Evolutionary conservation across 2,113 vertebrate species (phyloP), one percentile per base, ranked within the genome.

Genomic region (Lycocorax pyrrhopterus): DNA sequence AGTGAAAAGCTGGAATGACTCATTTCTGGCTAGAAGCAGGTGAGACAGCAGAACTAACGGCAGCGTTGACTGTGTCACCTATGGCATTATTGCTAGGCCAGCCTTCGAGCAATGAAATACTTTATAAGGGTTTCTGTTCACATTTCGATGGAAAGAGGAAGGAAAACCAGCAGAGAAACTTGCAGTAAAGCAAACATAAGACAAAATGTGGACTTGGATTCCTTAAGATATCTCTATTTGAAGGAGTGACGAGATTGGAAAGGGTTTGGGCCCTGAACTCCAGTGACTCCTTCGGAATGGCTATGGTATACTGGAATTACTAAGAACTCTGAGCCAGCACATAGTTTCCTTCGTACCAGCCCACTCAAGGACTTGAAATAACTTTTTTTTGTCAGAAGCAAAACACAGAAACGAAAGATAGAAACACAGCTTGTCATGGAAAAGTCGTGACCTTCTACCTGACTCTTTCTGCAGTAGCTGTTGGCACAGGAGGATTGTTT

Each of bases 281-380:
- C 81, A 79, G 64, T 66, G 69, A 82, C 77, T 87, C 35, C 64
- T 81, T 63, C 69, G 73, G 89, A 96, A 97, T 95, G 89, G 89
- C 66, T 79, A 27, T 29, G 84, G 94, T 82, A 82, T 49, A 59
- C 84, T 73, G 91, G 93, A 96, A 95, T 87, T 68, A 44, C 69
- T 60, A 59, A 87, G 77, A 87, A 37, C 89, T 94, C 66, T 33
- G 58, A 95, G 91, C 87, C 94, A 96, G 84, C 77, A 89, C 95
- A 96, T 95, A 96, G 73, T 93, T 96, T 95, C 77, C 94, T 85
- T 94, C 93, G 93, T 94, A 87, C 84, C 91, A 97, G 62, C 95
- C 94, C 84, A 97, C 95, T 95, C 93, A 81, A 62, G 32, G 41
- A 84, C 84, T 87, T 84, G 91, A 96, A 96, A 96, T 94, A 96